These are phyloP conservation scores for Fundulus diaphanus DNA, from an alignment of 2,797 vertebrate genomes.

Conservation along the genomic window DNA sequence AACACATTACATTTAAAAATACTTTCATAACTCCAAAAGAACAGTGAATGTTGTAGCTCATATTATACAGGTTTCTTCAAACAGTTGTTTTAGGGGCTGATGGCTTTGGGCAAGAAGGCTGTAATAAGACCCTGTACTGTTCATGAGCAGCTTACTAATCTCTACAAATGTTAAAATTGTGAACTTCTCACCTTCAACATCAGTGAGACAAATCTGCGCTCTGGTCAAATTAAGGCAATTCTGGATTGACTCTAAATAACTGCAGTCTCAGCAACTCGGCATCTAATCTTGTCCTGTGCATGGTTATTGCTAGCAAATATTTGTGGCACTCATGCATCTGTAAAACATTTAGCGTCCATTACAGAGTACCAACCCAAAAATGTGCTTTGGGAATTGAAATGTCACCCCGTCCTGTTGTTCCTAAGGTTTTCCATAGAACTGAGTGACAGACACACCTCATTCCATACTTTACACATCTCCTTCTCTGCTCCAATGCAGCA, in stretches of 20 bases:
- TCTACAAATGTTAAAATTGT: neutral
- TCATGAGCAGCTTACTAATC: neutral
- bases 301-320: neutral
- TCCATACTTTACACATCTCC: conserved; percentile 72
- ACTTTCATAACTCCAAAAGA: no score
- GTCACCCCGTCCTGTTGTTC: neutral
- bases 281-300: neutral
- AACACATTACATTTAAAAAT: no score
- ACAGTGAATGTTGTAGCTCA: no score
- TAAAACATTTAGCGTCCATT: neutral
- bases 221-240: neutral
- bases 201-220: neutral
- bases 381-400: neutral
- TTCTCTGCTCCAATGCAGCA: conserved; percentile 71
- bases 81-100: no score
- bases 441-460: conserved; percentile 72
- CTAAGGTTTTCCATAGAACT: neutral
- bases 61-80: no score
- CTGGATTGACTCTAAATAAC: neutral
- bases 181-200: neutral
- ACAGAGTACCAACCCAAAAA: neutral
- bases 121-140: neutral
- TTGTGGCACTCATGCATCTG: neutral
- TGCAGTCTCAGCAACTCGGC: neutral
- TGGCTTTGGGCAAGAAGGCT: no score